These are phyloP conservation scores for Thalassarche chlororhynchos DNA, from an alignment of 2,113 vertebrate species.

Conservation along the genomic window DNA sequence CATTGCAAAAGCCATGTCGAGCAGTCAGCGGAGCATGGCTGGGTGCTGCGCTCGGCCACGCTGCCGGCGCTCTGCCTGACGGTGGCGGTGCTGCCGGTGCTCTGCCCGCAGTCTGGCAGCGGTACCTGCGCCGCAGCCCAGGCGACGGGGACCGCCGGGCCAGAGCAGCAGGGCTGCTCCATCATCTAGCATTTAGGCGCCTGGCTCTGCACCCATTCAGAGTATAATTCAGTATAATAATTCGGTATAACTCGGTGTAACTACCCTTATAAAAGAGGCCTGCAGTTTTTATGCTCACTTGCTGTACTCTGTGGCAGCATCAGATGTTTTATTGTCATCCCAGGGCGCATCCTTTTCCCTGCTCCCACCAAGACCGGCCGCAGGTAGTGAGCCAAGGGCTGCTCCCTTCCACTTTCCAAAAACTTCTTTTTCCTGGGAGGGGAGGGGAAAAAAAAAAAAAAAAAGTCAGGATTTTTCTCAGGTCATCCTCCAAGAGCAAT, in stretches of 20 bases:
- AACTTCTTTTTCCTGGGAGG: too few relatives aligned
- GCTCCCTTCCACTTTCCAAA: not conserved
- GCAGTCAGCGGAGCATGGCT: accelerated
- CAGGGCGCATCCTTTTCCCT: not conserved
- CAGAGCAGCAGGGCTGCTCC: accelerated
- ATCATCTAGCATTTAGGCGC: too few relatives aligned
- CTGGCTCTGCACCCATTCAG: not conserved
- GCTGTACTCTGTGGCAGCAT: not conserved
- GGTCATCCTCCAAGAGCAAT: not conserved
- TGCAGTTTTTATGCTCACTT: not conserved
- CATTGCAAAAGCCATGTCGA: accelerated
- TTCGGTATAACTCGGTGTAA: not conserved
- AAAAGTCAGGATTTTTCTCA: not conserved
- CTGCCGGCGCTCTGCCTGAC: not conserved
- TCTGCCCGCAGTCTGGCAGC: not conserved
- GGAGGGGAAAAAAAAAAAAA: not conserved
- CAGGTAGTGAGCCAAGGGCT: not conserved
- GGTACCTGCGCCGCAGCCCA: not conserved
- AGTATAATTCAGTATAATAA: too few relatives aligned
- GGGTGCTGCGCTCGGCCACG: not conserved
- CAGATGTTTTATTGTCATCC: not conserved
- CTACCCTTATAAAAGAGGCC: not conserved
- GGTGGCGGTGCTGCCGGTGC: not conserved
- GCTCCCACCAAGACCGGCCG: not conserved
- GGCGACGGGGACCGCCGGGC: too few relatives aligned